phyloP scores from a whole-genome alignment of 2,113 vertebrate genomes.

The Patagioenas fasciata region DNA sequence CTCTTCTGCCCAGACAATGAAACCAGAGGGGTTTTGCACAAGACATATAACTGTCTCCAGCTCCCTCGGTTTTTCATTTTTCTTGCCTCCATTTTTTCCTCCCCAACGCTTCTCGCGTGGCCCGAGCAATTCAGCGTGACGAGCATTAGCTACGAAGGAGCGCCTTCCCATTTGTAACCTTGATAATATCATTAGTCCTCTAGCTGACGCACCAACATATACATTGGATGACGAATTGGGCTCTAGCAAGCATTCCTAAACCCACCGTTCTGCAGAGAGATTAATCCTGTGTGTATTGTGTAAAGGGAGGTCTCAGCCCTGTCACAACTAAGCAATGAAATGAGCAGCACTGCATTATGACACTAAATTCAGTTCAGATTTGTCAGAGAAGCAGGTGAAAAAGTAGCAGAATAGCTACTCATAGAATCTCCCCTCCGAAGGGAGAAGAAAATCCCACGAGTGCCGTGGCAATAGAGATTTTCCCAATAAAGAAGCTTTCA shows the following conservation, averaged over 20 bases:
- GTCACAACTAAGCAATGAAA: background rate
- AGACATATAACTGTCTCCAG: background rate
- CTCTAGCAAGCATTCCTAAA: background rate
- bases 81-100: background rate
- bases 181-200: background rate
- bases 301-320: background rate
- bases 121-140: background rate
- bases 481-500: background rate
- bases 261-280: background rate
- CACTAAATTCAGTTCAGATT: background rate
- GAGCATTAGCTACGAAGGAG: background rate
- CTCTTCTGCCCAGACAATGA: background rate
- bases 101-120: background rate
- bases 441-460: background rate
- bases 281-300: background rate
- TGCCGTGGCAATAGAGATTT: background rate
- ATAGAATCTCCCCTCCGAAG: background rate
- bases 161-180: conserved; percentile 4
- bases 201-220: background rate
- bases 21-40: background rate
- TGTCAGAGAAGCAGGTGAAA: background rate
- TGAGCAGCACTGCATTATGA: background rate
- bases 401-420: background rate
- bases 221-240: background rate
- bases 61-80: background rate